Evolutionary conservation across 2,113 vertebrate species (phyloP).

Genomic region (Lepidothrix coronata): DNA sequence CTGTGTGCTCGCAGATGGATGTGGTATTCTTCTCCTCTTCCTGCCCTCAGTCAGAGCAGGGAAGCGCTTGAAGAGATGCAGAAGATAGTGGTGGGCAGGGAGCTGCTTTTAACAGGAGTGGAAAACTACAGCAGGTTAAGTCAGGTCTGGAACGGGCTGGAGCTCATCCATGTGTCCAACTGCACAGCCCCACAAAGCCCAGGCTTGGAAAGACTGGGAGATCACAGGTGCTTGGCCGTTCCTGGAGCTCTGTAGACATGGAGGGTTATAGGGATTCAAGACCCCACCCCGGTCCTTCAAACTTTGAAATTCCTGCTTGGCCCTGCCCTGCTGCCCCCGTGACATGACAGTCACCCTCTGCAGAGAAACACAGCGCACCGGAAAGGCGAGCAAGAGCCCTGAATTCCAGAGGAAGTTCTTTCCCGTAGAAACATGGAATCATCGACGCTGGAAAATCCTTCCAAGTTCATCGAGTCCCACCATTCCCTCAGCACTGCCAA

Average conservation of each 20-base stretch:
- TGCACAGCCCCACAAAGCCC: background rate
- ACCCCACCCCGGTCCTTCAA: too few relatives aligned
- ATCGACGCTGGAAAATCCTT: background rate
- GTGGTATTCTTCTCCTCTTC: background rate
- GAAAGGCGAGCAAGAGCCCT: background rate
- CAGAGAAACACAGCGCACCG: fast-evolving
- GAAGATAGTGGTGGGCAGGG: background rate
- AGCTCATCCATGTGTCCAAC: background rate
- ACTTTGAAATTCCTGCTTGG: background rate
- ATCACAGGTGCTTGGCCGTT: background rate
- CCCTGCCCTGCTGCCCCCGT: fast-evolving
- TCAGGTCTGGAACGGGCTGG: fast-evolving
- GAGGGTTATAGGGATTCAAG: background rate
- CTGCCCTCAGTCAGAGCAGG: background rate
- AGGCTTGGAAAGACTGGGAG: background rate
- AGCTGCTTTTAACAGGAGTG: background rate
- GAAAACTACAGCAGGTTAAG: fast-evolving
- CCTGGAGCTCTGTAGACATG: fast-evolving
- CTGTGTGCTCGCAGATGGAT: background rate
- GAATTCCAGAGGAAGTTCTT: background rate
- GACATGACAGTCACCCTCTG: fast-evolving
- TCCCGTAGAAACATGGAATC: background rate
- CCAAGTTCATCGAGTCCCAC: fast-evolving
- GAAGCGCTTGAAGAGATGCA: background rate
- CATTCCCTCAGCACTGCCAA: background rate